Base-by-base conservation (phyloP, 2,888 invertebrate species). In the Sminthurides aquaticus region DNA sequence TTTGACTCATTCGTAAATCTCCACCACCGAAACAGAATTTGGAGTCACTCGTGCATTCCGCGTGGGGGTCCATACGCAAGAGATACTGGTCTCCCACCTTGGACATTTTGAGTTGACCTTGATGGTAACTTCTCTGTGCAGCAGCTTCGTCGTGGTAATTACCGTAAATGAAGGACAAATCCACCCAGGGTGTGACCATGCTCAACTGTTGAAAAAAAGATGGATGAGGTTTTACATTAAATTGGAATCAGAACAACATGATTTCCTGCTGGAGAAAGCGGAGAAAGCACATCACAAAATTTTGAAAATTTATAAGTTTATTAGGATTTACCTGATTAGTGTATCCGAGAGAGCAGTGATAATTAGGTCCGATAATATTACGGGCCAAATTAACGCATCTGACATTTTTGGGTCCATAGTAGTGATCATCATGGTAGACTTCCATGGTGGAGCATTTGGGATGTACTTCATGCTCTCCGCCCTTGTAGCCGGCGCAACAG, bases 241-340 rank as follows among this genome's bases (percentile, higher is more conserved):
- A n/a, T n/a, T n/a, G n/a, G n/a, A n/a, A n/a, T n/a, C n/a, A n/a
- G n/a, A n/a, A n/a, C n/a, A n/a, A n/a, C n/a, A n/a, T n/a, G n/a
- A n/a, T n/a, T n/a, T n/a, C n/a, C n/a, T n/a, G n/a, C n/a, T n/a
- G n/a, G n/a, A n/a, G n/a, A n/a, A n/a, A n/a, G n/a, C n/a, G n/a
- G n/a, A n/a, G n/a, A n/a, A n/a, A n/a, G n/a, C n/a, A n/a, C n/a
- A n/a, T n/a, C n/a, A n/a, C n/a, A n/a, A n/a, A n/a, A n/a, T n/a
- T n/a, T n/a, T n/a, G n/a, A n/a, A n/a, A n/a, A n/a, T n/a, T n/a
- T n/a, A n/a, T n/a, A n/a, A n/a, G n/a, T n/a, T n/a, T n/a, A n/a
- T n/a, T n/a, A n/a, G n/a, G n/a, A n/a, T n/a, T n/a, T 70, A 74
- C 74, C 68, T 71, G 70, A 57, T 64, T 68, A 8, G 67, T 67